Evolutionary conservation across 2,888 invertebrate species (phyloP).

Genomic region (Chymomyza amoena): DNA sequence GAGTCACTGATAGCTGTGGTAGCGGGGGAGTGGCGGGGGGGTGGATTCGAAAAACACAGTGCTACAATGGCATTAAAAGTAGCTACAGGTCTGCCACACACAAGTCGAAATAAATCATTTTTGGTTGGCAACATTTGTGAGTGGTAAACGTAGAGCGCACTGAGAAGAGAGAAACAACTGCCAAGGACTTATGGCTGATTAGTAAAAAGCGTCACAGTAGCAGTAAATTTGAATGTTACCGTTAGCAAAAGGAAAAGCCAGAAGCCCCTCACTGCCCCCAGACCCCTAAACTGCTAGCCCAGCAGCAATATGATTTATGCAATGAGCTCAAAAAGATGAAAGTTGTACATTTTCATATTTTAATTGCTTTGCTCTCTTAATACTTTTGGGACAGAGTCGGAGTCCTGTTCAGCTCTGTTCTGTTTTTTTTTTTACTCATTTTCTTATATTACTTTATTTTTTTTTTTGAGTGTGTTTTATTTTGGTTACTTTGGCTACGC

Average conservation of each 20-base stretch:
- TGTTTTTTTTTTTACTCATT: constrained; percentile 10
- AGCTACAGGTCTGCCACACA: constrained; percentile 58
- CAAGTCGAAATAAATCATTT: constrained; percentile 66
- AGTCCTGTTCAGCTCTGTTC: neutral
- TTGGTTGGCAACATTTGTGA: constrained; percentile 32
- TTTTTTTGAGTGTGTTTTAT: constrained; percentile 24
- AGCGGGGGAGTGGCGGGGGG: neutral
- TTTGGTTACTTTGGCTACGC: constrained; percentile 47
- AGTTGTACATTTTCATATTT: constrained; percentile 75
- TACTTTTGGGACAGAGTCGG: constrained; percentile 64
- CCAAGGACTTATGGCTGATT: constrained; percentile 69
- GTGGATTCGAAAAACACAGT: constrained; percentile 7
- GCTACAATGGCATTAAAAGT: constrained; percentile 44
- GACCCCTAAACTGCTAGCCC: neutral
- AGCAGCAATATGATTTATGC: constrained; percentile 65
- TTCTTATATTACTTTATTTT: constrained; percentile 15
- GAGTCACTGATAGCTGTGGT: neutral
- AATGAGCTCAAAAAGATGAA: constrained; percentile 73
- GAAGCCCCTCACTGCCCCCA: constrained; percentile 4
- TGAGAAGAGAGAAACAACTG: constrained; percentile 41
- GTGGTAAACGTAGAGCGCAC: constrained; percentile 6
- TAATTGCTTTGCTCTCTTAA: constrained; percentile 75
- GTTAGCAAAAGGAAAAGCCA: neutral
- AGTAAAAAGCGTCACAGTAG: constrained; percentile 70
- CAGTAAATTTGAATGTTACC: constrained; percentile 60